Base-by-base conservation (phyloP, 2,113 vertebrate species). In the Eira barbara region DNA sequence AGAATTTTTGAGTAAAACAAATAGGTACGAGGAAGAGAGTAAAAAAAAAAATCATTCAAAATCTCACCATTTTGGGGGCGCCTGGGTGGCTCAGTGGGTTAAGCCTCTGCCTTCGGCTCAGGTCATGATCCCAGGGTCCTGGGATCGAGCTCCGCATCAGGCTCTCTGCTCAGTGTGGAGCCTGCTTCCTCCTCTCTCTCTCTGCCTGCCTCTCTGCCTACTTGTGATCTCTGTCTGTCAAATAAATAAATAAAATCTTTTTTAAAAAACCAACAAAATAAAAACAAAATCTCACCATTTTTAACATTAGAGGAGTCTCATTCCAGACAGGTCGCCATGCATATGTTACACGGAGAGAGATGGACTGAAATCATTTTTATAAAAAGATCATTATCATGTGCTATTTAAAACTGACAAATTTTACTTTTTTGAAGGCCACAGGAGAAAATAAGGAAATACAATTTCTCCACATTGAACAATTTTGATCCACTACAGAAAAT, bases 401-500 rank as follows among this genome's bases (percentile, higher is more conserved):
- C 73, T 85, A 23, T 15, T 65, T 91, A 59, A 95, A 82, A 47
- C 49, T 21, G 42, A 83, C 95, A 31, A 31, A 57, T 91, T 81
- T 67, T 73, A 82, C 96, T 90, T 88, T 36, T 86, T 79, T 88
- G 80, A 87, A 39, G 59, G 29, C 39, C 89, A 87, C 27, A 31
- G 67, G 79, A 83, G 67, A 71, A 91, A 94, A 92, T 59, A 82
- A 85, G 61, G 39, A 89, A 83, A 78, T 23, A 4, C 49, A 55
- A 47, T 21, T 89, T 21, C 4, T 96, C 47, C 3, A 23, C 20
- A 47, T 96, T 76, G 81, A 81, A 49, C 76, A 52, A 1, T 97
- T 86, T 94, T 97, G 61, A 65, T 84, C 87, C 14, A n/a, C 80
- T 49, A 34, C 12, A 61, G 74, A 95, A 83, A 94, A 73, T 78